Evolutionary conservation across 2,888 invertebrate species (phyloP), one percentile per base, ranked within the genome.

Genomic region (Timandra comae): DNA sequence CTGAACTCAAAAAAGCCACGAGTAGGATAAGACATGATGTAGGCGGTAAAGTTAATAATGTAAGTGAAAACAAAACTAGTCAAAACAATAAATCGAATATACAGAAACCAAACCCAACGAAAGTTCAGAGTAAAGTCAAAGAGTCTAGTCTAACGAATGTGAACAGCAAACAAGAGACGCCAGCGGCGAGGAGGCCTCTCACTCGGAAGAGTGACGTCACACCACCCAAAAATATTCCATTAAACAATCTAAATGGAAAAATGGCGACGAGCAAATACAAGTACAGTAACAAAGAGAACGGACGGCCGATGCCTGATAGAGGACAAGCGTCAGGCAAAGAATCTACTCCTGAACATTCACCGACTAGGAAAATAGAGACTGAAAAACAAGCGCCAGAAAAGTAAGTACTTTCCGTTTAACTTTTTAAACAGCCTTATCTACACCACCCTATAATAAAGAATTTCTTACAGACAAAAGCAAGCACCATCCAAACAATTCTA

Each of bases 241-340:
- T 67, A 12, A 56, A 38, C 12, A 72, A 63, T 37, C 34, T 41
- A 7, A 67, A 58, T 29, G 49, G 45, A 25, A 69, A 63, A 38
- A 38, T 41, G 42, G 35, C 36, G 47, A 60, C 58, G 44, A 72
- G 52, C 56, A 75, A 71, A 45, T 60, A 52, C 34, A 78, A 71
- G 43, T 51, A 52, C 12, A 69, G 60, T 13, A 66, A 63, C 31
- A 79, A 80, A 49, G 75, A 74, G 27, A 77, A 60, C 31, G 58
- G 59, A 6, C 63, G 66, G 38, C 51, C 60, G 4, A 65, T 86
- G 59, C 75, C 82, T 3, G 86, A 86, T 27, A 67, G 88, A 56
- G 89, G 88, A 20, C 88, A 88, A 54, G 88, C 88, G 1, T 89
- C 88, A 4, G 90, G 90, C 1, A 89, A 89, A 48, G 90, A 90